Conservation (phyloP, 2,113 vertebrate species). For the Sturnira hondurensis region DNA sequence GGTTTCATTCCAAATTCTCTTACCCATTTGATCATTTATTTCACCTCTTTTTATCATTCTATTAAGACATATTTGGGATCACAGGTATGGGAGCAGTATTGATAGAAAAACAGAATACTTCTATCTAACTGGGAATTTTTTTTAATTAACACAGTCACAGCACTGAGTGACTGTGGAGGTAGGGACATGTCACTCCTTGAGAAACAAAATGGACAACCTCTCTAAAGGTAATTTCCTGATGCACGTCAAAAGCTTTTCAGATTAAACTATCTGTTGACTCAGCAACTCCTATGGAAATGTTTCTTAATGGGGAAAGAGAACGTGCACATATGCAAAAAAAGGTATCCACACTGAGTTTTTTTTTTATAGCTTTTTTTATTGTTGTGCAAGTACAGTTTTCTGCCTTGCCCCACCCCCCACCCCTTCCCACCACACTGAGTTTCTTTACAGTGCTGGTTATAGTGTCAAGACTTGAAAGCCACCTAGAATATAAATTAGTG, state of each 20-base stretch:
- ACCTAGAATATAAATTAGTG: neutral
- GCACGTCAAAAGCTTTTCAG: neutral
- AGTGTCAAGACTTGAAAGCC: neutral
- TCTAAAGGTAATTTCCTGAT: neutral
- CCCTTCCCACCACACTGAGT: neutral
- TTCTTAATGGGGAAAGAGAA: neutral
- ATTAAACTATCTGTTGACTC: neutral
- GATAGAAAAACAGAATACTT: neutral
- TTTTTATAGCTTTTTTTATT: neutral
- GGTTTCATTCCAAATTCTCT: conserved; percentile 21
- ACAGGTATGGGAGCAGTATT: neutral
- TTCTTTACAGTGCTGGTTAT: neutral
- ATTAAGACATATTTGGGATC: neutral
- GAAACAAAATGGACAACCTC: neutral
- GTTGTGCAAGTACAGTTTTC: too few species aligned
- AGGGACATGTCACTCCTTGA: neutral
- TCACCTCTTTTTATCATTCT: neutral
- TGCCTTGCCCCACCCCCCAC: too few species aligned
- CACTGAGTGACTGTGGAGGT: neutral
- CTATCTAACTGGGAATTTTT: neutral
- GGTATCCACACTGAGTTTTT: neutral
- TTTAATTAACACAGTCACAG: neutral
- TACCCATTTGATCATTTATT: neutral
- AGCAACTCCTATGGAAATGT: neutral
- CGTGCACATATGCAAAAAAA: neutral